A percentile compares a stretch with the other conserved stretches of the same genome.
phyloP scores from a whole-genome alignment of 2,113 vertebrate genomes.

The Papio anubis region DNA sequence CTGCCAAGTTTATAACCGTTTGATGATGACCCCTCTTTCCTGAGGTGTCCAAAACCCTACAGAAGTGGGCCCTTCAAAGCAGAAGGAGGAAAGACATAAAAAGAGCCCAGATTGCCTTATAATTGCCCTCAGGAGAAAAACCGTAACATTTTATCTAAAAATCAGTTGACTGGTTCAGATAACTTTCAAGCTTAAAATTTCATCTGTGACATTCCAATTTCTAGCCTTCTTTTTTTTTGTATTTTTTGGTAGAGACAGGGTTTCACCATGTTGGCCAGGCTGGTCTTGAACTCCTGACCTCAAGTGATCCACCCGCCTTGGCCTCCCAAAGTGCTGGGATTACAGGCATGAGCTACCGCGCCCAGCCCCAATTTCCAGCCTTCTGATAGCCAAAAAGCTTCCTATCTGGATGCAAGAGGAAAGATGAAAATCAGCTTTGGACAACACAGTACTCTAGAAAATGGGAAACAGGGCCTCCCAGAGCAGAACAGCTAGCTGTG shows the following conservation, averaged over 20 bases:
- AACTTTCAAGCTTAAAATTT: constrained; percentile 50
- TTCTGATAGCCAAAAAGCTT: constrained; percentile 21
- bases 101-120: not conserved
- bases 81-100: not conserved
- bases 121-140: not conserved
- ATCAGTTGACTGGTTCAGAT: constrained; percentile 26
- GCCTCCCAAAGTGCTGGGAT: too few relatives aligned
- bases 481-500: not conserved
- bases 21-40: not conserved
- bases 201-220: constrained; percentile 39
- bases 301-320: too few relatives aligned
- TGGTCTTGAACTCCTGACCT: too few relatives aligned
- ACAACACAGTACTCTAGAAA: not conserved
- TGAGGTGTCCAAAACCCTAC: not conserved
- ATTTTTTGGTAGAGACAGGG: too few relatives aligned
- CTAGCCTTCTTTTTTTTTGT: not conserved
- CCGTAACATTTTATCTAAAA: constrained; percentile 57
- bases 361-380: not conserved
- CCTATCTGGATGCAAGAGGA: constrained; percentile 6
- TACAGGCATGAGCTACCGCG: too few relatives aligned
- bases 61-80: not conserved
- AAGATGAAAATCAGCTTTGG: constrained; percentile 32
- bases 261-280: too few relatives aligned
- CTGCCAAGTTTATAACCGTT: not conserved
- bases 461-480: not conserved